Base-by-base conservation (phyloP, 2,888 invertebrate genomes). In the Drosophila pegasa region DNA sequence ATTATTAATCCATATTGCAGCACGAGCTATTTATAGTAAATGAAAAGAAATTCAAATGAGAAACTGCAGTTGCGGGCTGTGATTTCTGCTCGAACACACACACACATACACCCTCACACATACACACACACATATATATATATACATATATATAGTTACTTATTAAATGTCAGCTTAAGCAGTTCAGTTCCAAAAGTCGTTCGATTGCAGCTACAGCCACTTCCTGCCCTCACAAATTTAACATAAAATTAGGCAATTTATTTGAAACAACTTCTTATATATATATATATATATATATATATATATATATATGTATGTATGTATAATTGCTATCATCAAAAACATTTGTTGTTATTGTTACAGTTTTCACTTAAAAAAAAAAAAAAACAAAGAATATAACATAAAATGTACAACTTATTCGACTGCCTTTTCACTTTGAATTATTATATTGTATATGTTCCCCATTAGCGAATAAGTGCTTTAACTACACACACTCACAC, bases 291-390 rank as follows among this genome's bases (percentile, higher is more conserved):
- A 52, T 35, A 51, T 51, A 18, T 6, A 41, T 35, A 35, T 14
- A 18, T 5, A 41, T 29, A 51, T 37, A 51, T 51, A 43, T 47
- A 18, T 20, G 18, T 16, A 43, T 43, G 37, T 35, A 14, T 56
- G 37, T 57, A 58, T 18, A 43, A 55, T 35, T 51, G 51, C 38
- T 40, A 52, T 29, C 54, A 43, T 41, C 37, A 31, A 31, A 31
- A 18, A 41, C 31, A 73, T 74, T 38, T 75, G 60, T 74, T 75
- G 76, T 76, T 74, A 74, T 52, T 76, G 74, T 74, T 74, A 75
- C 48, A 35, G 50, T 71, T 56, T 58, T 54, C 38, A 22, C 16
- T 41, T 33, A 38, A 48, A 27, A 41, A 12, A 10, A 69, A 35
- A 55, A 37, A 33, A 35, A 33, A 29, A 38, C 14, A 9, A 35